Percentiles rank a stretch among this genome's conserved stretches.
Evolutionary conservation across 64 coral and sea anemone genomes (phyloP).

Genomic region (Montipora cactus): DNA sequence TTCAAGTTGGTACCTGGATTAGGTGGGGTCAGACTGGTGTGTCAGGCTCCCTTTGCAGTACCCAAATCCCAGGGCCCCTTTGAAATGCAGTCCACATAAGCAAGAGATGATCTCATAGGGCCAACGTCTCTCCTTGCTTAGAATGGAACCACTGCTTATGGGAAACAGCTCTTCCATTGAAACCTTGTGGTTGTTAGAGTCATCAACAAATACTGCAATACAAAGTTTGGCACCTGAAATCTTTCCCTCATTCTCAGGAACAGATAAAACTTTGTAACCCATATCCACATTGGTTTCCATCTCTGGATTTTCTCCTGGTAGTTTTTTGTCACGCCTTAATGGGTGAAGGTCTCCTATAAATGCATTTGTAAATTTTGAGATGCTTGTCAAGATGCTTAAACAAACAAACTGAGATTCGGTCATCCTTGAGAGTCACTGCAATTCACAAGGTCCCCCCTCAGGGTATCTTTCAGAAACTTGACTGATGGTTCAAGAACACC

Average conservation of each 20-base stretch:
- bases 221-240: neutral
- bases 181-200: neutral
- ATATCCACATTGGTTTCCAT: neutral
- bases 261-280: conserved; percentile 14
- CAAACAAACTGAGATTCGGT: conserved; percentile 10
- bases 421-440: conserved; percentile 35
- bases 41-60: neutral
- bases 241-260: neutral
- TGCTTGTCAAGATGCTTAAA: conserved; percentile 42
- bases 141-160: neutral
- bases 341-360: conserved; percentile 9
- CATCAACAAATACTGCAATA: neutral
- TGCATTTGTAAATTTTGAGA: conserved; percentile 13
- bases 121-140: neutral
- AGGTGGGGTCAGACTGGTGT: neutral
- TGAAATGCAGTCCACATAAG: conserved; percentile 12
- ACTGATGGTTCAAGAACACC: conserved; percentile 44
- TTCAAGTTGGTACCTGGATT: neutral
- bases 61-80: neutral
- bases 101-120: neutral
- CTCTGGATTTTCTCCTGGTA: neutral
- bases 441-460: neutral
- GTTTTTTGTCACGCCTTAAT: neutral
- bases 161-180: neutral
- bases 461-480: conserved; percentile 29